Percentiles rank a stretch among this genome's conserved stretches.
Conservation (phyloP, 2,797 vertebrate species). For the Stomatorhinus walkeri region DNA sequence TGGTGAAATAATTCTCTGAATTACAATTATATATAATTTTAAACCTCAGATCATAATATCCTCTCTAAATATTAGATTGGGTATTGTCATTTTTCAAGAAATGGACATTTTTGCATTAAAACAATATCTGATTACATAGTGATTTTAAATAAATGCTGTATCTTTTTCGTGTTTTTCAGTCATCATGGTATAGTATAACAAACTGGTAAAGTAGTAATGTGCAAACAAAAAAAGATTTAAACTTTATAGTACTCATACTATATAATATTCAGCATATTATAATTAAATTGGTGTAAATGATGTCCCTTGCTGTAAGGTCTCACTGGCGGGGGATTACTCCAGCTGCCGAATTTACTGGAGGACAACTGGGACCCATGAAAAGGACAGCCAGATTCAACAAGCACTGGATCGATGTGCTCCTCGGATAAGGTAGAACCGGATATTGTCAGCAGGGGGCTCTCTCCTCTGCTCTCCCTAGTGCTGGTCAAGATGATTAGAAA, state of each 20-base stretch:
- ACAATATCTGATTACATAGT: not conserved
- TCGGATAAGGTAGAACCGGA: not conserved
- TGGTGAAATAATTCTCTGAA: not conserved
- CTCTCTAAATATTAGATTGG: not conserved
- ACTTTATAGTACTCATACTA: not conserved
- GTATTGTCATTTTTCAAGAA: not conserved
- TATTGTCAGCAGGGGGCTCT: not conserved
- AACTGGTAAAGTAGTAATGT: not conserved
- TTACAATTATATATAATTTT: not conserved
- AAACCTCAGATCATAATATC: not conserved
- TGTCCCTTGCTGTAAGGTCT: conserved; percentile 55
- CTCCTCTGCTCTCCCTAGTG: not conserved
- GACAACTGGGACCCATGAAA: conserved; percentile 40
- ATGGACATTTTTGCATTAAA: not conserved
- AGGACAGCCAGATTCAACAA: conserved; percentile 45
- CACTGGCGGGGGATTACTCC: conserved; percentile 63
- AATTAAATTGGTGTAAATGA: not conserved
- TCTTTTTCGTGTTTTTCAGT: not conserved
- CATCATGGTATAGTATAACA: not conserved
- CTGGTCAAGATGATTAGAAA: not conserved
- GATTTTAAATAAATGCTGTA: not conserved
- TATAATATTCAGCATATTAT: not conserved
- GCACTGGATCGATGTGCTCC: conserved; percentile 51
- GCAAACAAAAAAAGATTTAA: not conserved
- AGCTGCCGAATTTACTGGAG: conserved; percentile 72